Evolutionary conservation across 1,140 invertebrate genomes (phyloP).

Genomic region (Drosophila sproati): DNA sequence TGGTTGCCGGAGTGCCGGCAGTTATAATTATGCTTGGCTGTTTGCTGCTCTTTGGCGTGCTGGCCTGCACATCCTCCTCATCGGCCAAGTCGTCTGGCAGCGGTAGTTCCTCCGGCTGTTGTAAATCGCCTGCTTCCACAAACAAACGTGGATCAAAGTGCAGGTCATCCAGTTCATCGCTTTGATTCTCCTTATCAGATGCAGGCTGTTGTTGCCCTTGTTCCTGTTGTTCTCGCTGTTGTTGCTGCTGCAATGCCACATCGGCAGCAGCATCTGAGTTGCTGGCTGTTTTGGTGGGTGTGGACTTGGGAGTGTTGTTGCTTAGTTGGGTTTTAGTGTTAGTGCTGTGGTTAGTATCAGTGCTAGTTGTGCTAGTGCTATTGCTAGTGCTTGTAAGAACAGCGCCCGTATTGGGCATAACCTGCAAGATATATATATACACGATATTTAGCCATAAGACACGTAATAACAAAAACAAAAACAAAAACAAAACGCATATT

Average conservation of each 20-base stretch:
- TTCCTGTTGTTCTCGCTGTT: background rate
- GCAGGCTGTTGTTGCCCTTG: background rate
- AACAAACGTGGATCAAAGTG: conserved; percentile 79
- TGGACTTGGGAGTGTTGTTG: conserved; percentile 28
- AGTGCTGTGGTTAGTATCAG: conserved; percentile 63
- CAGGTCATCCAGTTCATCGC: conserved; percentile 61
- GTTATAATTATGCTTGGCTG: conserved; percentile 17
- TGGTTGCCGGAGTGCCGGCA: conserved; percentile 42
- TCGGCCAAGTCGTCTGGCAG: conserved; percentile 63
- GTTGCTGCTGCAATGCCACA: conserved; percentile 17
- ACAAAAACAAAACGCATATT: conserved; percentile 15
- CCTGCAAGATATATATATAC: conserved; percentile 81
- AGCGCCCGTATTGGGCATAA: conserved; percentile 84
- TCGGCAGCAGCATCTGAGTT: conserved; percentile 23
- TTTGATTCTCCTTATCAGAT: conserved; percentile 48
- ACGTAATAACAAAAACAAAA: conserved; percentile 41
- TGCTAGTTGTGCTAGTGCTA: conserved; percentile 56
- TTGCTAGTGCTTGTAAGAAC: conserved; percentile 74
- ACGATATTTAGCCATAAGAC: conserved; percentile 40
- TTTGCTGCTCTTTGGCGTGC: conserved; percentile 64
- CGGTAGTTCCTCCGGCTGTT: conserved; percentile 31
- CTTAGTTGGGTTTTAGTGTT: conserved; percentile 41
- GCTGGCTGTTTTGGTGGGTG: conserved; percentile 3
- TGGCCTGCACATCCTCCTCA: conserved; percentile 57
- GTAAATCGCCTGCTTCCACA: conserved; percentile 59